phyloP scores from a whole-genome alignment of 64 coral and sea anemone species.

The Cladopsammia gracilis region DNA sequence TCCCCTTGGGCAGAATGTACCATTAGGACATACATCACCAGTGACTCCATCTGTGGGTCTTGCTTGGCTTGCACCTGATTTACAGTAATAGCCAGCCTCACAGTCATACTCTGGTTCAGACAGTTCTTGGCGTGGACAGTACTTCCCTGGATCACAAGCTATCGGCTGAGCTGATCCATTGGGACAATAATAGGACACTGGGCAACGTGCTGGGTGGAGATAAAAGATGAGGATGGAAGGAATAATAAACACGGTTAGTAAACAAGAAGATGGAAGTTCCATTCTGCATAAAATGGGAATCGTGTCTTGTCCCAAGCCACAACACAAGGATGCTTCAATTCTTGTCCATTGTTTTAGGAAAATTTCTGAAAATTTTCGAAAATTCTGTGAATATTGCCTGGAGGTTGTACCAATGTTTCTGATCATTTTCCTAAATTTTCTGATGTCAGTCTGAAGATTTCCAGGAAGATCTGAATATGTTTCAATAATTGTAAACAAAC shows the following conservation, averaged over 20 bases:
- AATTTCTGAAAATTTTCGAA: no score
- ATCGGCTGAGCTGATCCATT: slow-evolving; percentile 84
- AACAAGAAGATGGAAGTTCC: not conserved
- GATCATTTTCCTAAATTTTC: no score
- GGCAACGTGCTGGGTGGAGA: slow-evolving; percentile 72
- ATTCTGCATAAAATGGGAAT: no score
- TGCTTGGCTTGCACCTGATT: slow-evolving; percentile 56
- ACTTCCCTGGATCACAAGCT: slow-evolving; percentile 88
- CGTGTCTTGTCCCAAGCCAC: no score
- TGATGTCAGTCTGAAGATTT: no score
- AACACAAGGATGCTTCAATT: no score
- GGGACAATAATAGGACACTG: slow-evolving; percentile 84
- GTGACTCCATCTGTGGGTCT: slow-evolving; percentile 72
- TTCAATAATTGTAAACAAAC: no score
- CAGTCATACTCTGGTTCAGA: slow-evolving; percentile 86
- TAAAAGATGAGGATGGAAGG: not conserved
- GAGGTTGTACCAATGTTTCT: no score
- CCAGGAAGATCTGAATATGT: no score
- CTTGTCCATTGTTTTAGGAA: no score
- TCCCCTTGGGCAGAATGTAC: slow-evolving; percentile 86
- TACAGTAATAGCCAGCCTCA: slow-evolving; percentile 92
- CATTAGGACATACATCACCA: slow-evolving; percentile 92
- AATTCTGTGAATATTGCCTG: no score
- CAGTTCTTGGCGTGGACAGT: slow-evolving; percentile 70
- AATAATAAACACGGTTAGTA: not conserved